Percentiles rank a stretch among this genome's conserved stretches.
Conservation (phyloP, 2,888 invertebrate species). For the Harmothoe impar region DNA sequence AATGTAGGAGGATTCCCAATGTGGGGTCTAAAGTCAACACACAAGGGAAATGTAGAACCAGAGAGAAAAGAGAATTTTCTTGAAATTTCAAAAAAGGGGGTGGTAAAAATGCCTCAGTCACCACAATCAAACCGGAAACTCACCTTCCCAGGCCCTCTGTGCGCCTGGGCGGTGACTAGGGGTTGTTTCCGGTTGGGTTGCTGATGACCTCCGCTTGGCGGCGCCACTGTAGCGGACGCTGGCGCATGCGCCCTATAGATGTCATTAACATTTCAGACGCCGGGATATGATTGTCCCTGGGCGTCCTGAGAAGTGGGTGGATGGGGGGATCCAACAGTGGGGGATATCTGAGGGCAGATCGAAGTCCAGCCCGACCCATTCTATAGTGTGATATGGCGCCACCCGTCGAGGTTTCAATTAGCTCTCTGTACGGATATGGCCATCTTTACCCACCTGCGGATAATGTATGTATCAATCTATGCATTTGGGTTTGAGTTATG, state of each 20-base stretch:
- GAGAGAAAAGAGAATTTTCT: no score
- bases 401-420: no score
- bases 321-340: neutral
- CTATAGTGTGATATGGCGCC: no score
- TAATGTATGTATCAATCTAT: no score
- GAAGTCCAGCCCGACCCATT: neutral
- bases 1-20: no score
- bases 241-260: neutral
- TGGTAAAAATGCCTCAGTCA: neutral
- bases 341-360: slow-evolving; percentile 22
- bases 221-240: neutral
- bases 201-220: neutral
- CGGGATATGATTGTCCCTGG: neutral
- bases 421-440: no score
- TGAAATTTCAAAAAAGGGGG: no score
- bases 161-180: neutral
- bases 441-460: no score
- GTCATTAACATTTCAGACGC: neutral
- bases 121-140: neutral
- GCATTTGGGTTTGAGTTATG: no score
- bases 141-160: neutral
- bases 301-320: neutral
- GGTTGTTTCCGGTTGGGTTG: neutral
- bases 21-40: no score
- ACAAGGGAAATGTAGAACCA: no score